Percentiles rank a stretch among this genome's conserved stretches.
Conservation (phyloP, 2,888 invertebrate genomes). For the Rhagonycha lutea region DNA sequence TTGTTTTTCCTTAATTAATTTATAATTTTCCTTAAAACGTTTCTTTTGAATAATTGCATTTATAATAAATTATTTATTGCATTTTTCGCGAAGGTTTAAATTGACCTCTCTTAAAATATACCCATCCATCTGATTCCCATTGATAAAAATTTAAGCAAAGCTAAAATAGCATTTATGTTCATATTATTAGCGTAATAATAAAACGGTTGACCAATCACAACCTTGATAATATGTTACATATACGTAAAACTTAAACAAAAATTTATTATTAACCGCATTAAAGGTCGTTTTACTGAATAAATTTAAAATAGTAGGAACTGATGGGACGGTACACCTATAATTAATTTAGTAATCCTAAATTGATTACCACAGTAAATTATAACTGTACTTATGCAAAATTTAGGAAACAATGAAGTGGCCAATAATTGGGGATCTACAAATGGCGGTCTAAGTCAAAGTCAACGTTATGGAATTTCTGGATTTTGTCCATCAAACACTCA, state of each 20-base stretch:
- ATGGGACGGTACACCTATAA: background rate
- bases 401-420: background rate
- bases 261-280: background rate
- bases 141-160: background rate
- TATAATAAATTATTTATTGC: too few relatives aligned
- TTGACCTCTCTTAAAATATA: background rate
- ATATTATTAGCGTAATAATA: constrained; percentile 10
- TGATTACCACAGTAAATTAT: background rate
- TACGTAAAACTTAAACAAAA: background rate
- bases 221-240: constrained; percentile 13
- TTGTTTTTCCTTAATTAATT: too few relatives aligned
- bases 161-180: background rate
- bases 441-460: background rate
- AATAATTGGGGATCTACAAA: constrained; percentile 2
- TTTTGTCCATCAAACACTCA: constrained; percentile 49
- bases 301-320: background rate
- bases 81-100: background rate
- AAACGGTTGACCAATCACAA: constrained; percentile 17
- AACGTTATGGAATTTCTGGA: constrained; percentile 29
- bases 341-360: background rate
- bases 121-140: background rate
- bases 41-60: too few relatives aligned
- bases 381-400: background rate
- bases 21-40: too few relatives aligned
- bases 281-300: background rate